These are phyloP conservation scores for Raillietiella orientalis DNA, from an alignment of 2,888 invertebrate species.

Conservation along the genomic window DNA sequence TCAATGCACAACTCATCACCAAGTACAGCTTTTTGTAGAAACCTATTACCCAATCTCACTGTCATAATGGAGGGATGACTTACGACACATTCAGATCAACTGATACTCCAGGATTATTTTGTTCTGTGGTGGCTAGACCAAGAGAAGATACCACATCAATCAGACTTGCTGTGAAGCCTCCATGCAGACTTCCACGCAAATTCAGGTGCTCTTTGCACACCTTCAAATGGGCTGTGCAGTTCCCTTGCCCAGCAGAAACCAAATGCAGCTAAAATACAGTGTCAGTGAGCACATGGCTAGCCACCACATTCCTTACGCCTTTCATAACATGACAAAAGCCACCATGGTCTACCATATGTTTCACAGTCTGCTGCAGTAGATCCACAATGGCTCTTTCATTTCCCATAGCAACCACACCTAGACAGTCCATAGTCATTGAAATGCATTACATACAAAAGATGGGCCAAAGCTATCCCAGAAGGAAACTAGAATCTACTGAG, in stretches of 20 bases:
- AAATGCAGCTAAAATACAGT: too few relatives aligned
- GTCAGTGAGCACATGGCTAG: too few relatives aligned
- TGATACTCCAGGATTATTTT: constrained; percentile 32
- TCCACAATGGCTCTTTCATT: too few relatives aligned
- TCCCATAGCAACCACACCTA: too few relatives aligned
- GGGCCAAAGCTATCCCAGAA: too few relatives aligned
- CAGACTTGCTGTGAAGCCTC: constrained; percentile 48
- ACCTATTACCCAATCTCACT: constrained; percentile 21
- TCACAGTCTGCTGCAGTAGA: constrained; percentile 14
- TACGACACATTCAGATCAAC: constrained; percentile 51
- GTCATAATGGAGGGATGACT: constrained; percentile 9
- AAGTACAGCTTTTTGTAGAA: constrained; percentile 32
- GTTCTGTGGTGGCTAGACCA: constrained; percentile 30
- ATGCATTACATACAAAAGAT: too few relatives aligned
- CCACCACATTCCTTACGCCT: constrained; percentile 16
- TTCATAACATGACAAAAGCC: constrained; percentile 16
- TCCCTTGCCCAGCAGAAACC: constrained; percentile 27
- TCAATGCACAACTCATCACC: constrained; percentile 49
- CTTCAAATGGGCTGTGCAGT: constrained; percentile 35
- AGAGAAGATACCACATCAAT: constrained; percentile 42
- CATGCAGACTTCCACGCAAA: constrained; percentile 36
- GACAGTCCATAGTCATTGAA: too few relatives aligned
- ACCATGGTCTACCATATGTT: constrained; percentile 11
- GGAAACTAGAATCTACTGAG: too few relatives aligned
- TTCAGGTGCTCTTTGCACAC: constrained; percentile 41